Evolutionary conservation across 2,888 invertebrate species (phyloP).

Genomic region (Drosophila trichaetosa): DNA sequence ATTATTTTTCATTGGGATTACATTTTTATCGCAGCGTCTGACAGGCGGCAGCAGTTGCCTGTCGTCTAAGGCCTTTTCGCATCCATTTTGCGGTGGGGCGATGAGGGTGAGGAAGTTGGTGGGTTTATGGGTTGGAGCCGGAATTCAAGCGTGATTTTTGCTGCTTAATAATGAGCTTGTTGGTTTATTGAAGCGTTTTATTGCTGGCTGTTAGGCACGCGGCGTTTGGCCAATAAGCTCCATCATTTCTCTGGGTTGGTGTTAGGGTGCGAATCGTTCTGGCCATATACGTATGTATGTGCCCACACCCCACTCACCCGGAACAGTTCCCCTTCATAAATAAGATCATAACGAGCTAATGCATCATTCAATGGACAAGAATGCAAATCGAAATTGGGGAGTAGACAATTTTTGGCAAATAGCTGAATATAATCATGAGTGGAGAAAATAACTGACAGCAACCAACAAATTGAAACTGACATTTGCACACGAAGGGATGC

Average conservation of each 20-base stretch:
- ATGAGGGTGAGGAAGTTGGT: not conserved
- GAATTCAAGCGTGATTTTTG: slow-evolving; percentile 79
- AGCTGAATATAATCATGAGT: slow-evolving; percentile 52
- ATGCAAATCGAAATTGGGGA: slow-evolving; percentile 54
- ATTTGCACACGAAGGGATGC: slow-evolving; percentile 35
- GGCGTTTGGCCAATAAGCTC: slow-evolving; percentile 54
- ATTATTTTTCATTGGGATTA: slow-evolving; percentile 82
- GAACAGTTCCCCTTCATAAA: slow-evolving; percentile 13
- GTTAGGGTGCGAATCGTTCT: slow-evolving; percentile 50
- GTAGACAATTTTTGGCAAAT: slow-evolving; percentile 33
- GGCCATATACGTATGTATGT: slow-evolving; percentile 20
- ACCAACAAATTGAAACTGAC: slow-evolving; percentile 72
- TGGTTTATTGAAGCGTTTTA: slow-evolving; percentile 71
- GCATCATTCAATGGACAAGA: slow-evolving; percentile 56
- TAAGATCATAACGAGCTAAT: slow-evolving; percentile 58
- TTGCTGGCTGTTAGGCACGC: slow-evolving; percentile 59
- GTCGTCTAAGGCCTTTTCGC: slow-evolving; percentile 46
- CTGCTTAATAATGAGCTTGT: slow-evolving; percentile 79
- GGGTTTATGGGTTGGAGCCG: not conserved
- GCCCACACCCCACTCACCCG: not conserved
- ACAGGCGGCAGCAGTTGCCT: slow-evolving; percentile 80
- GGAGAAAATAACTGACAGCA: slow-evolving; percentile 51
- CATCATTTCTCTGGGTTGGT: slow-evolving; percentile 17
- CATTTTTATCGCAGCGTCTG: slow-evolving; percentile 81
- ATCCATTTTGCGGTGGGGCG: not conserved